Evolutionary conservation across 2,888 invertebrate genomes (phyloP).

Genomic region (Cheilosia grossa): DNA sequence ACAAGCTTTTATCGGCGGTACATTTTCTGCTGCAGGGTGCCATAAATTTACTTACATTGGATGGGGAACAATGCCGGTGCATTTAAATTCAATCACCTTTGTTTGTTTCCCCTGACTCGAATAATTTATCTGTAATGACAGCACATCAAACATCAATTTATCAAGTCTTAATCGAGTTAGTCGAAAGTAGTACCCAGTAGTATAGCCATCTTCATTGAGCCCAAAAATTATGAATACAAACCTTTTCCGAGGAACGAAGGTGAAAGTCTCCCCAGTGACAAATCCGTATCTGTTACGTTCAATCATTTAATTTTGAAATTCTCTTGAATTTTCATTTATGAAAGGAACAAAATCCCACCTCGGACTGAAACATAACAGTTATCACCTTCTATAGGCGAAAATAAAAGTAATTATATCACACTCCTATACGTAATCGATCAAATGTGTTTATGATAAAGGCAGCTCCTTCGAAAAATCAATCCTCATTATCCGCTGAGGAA

Average conservation of each 20-base stretch:
- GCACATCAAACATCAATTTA: no score
- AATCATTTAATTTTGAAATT: slow-evolving; percentile 27
- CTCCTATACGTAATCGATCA: slow-evolving; percentile 44
- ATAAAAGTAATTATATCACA: background rate
- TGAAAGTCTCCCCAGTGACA: slow-evolving; percentile 5
- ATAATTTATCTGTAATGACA: background rate
- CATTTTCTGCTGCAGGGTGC: background rate
- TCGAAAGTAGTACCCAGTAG: no score
- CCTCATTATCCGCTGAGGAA: slow-evolving; percentile 55
- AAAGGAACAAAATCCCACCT: background rate
- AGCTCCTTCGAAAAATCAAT: slow-evolving; percentile 51
- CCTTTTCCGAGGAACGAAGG: background rate
- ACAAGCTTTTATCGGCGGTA: slow-evolving; percentile 19
- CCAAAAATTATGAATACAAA: no score
- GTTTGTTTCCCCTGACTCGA: no score
- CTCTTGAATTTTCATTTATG: background rate
- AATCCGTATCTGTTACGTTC: slow-evolving; percentile 25
- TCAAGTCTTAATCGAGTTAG: no score
- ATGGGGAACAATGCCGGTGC: background rate
- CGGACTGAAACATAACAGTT: background rate
- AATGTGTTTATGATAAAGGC: slow-evolving; percentile 22
- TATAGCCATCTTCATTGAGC: no score
- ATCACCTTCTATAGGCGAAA: background rate
- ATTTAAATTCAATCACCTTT: no score
- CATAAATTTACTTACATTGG: background rate